phyloP scores from a whole-genome alignment of 2,113 vertebrate species.

The Leiothrix lutea region DNA sequence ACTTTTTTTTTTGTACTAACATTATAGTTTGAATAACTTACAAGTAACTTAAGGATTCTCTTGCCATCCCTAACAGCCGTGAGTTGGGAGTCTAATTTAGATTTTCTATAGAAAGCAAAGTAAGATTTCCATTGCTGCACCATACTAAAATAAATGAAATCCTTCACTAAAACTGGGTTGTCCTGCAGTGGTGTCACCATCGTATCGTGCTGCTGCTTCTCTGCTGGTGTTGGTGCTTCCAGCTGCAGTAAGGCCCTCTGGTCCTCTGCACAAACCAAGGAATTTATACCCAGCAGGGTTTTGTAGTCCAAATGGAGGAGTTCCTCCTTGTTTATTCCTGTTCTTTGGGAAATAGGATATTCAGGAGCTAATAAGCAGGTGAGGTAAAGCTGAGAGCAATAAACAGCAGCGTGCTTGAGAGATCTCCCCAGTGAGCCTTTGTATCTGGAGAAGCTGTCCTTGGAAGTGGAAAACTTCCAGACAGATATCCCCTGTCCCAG shows the following conservation, averaged over 20 bases:
- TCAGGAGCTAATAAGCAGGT: neutral
- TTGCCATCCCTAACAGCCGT: neutral
- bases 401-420: neutral
- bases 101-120: neutral
- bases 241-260: neutral
- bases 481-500: neutral
- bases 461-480: neutral
- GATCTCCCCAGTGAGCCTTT: neutral
- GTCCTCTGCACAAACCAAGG: neutral
- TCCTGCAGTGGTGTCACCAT: neutral
- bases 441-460: neutral
- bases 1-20: neutral
- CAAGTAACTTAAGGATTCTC: neutral
- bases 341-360: neutral
- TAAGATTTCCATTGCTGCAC: neutral
- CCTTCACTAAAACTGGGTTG: neutral
- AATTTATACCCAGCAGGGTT: neutral
- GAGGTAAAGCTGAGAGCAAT: neutral
- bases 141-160: neutral
- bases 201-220: accelerated
- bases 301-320: neutral
- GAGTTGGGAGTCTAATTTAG: neutral
- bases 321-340: neutral
- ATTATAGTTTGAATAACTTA: neutral
- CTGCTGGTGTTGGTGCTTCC: neutral